A percentile compares a stretch with the other conserved stretches of the same genome.
Evolutionary conservation across 2,113 vertebrate species (phyloP).

Genomic region (Origma solitaria): DNA sequence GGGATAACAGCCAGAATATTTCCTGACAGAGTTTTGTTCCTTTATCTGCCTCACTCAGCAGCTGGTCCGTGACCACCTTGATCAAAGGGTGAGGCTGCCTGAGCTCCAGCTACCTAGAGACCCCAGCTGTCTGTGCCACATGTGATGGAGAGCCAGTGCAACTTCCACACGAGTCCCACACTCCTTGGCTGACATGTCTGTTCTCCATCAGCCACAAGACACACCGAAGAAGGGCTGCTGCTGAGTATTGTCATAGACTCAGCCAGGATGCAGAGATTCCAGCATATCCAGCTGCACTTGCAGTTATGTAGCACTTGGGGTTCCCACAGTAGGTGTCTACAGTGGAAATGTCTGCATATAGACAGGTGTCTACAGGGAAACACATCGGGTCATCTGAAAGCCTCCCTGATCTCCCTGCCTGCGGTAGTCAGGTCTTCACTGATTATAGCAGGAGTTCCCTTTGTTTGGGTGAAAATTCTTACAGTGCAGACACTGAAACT

Average conservation of each 20-base stretch:
- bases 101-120: neutral
- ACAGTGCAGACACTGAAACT: neutral
- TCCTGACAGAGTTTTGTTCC: neutral
- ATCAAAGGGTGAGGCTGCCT: neutral
- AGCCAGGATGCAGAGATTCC: neutral
- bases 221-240: neutral
- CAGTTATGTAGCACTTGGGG: too few species aligned
- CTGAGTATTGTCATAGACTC: neutral
- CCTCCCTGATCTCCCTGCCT: neutral
- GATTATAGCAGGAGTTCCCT: neutral
- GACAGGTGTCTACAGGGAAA: neutral
- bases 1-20: neutral
- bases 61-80: neutral
- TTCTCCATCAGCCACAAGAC: neutral
- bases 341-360: neutral
- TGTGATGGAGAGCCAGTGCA: neutral
- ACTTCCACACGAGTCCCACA: neutral
- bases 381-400: neutral
- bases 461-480: neutral
- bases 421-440: neutral
- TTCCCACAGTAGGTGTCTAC: neutral
- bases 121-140: neutral
- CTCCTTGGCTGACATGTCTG: fast-evolving
- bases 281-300: too few species aligned
- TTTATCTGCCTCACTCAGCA: neutral